phyloP scores from a whole-genome alignment of 2,113 vertebrate species.

The Cynoglossus semilaevis region DNA sequence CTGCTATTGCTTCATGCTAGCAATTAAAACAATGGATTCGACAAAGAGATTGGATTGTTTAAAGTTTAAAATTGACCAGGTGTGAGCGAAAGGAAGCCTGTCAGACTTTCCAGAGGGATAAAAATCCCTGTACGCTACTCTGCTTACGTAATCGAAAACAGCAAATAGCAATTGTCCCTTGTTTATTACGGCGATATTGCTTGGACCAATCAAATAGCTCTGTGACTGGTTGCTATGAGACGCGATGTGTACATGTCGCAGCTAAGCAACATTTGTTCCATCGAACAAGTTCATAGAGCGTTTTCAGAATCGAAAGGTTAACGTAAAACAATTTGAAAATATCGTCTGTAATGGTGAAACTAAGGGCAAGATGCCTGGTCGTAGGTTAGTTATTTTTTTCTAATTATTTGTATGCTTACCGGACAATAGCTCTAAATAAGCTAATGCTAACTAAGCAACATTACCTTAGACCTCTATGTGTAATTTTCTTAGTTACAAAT shows the following conservation, averaged over 20 bases:
- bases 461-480: too few species aligned
- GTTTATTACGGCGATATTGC: neutral
- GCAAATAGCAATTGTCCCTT: conserved; percentile 51
- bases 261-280: conserved; percentile 2
- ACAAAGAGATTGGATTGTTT: too few species aligned
- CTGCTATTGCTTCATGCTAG: too few species aligned
- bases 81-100: neutral
- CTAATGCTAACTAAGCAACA: conserved; percentile 27
- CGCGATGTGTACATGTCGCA: conserved; percentile 46
- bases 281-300: neutral
- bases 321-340: neutral
- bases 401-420: too few species aligned
- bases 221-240: conserved; percentile 65
- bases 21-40: too few species aligned
- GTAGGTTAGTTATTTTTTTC: conserved; percentile 65
- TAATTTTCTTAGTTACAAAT: too few species aligned
- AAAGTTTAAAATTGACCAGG: neutral
- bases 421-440: neutral
- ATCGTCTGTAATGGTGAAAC: conserved; percentile 68
- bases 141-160: neutral
- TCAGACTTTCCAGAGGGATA: neutral
- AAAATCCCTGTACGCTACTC: accelerated
- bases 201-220: conserved; percentile 47
- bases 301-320: neutral
- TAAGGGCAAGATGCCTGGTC: conserved; percentile 75